Percentiles rank a stretch among this genome's conserved stretches.
These are phyloP conservation scores for Florisuga fusca DNA, from an alignment of 2,797 vertebrate species.

Conservation along the genomic window DNA sequence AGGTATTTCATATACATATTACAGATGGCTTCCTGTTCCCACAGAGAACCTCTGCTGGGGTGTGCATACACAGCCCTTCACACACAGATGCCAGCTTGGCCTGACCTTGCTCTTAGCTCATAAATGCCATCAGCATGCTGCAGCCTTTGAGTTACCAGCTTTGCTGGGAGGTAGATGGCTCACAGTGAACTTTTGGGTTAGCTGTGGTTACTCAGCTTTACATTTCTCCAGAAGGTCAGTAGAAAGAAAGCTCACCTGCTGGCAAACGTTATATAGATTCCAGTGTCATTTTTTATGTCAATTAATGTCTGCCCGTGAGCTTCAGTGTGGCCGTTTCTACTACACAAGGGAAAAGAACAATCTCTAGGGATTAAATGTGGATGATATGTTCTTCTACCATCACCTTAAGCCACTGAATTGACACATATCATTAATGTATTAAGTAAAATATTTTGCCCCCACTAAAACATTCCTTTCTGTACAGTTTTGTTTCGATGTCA, in stretches of 20 bases:
- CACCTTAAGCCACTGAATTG: not conserved
- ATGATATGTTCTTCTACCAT: not conserved
- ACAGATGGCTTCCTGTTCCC: not conserved
- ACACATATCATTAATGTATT: not conserved
- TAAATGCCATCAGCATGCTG: not conserved
- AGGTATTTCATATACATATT: not conserved
- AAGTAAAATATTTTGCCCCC: not conserved
- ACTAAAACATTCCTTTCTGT: not conserved
- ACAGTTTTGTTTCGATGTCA: not conserved
- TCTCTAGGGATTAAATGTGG: not conserved
- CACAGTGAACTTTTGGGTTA: not conserved
- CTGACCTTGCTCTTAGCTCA: not conserved
- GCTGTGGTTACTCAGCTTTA: not conserved
- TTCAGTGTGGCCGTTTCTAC: not conserved
- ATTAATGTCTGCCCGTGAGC: not conserved
- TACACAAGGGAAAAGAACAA: not conserved
- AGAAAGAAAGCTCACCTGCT: accelerated
- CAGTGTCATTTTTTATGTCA: not conserved
- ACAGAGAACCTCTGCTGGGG: not conserved
- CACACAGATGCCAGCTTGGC: not conserved
- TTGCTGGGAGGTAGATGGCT: not conserved
- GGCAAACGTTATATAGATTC: not conserved
- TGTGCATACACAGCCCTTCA: not conserved
- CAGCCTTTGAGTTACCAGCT: not conserved
- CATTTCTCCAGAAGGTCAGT: not conserved